Percentiles rank a stretch among this genome's conserved stretches.
Evolutionary conservation across 2,797 vertebrate species (phyloP).

Genomic region (Phalanger gymnotis): DNA sequence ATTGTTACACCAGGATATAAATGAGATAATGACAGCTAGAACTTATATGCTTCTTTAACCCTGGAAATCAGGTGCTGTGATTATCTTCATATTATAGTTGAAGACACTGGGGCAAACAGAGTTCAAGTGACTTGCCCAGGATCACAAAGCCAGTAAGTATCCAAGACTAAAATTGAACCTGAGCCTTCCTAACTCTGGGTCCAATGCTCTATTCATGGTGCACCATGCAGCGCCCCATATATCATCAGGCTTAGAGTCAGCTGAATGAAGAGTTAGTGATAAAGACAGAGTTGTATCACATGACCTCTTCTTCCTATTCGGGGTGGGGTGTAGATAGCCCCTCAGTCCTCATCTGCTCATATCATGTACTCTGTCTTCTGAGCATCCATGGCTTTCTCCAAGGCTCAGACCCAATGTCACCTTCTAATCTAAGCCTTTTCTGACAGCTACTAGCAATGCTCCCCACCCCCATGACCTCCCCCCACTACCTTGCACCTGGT

Average conservation of each 20-base stretch:
- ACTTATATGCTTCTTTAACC: neutral
- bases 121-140: neutral
- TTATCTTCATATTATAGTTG: neutral
- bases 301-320: no score
- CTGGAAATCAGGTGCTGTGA: neutral
- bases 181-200: neutral
- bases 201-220: neutral
- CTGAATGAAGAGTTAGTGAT: neutral
- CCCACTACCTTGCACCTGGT: no score
- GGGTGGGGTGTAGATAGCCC: no score
- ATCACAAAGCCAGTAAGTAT: neutral
- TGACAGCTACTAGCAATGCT: neutral
- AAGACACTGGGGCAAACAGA: neutral
- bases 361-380: no score
- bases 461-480: neutral
- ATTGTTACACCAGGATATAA: neutral
- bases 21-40: neutral
- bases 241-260: neutral
- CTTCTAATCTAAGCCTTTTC: neutral
- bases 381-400: no score
- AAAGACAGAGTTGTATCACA: no score
- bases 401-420: neutral
- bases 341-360: neutral
- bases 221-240: fast-evolving
- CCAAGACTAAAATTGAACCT: neutral